Base-by-base conservation (phyloP, 2,888 invertebrate species). In the Geophilus truncorum region DNA sequence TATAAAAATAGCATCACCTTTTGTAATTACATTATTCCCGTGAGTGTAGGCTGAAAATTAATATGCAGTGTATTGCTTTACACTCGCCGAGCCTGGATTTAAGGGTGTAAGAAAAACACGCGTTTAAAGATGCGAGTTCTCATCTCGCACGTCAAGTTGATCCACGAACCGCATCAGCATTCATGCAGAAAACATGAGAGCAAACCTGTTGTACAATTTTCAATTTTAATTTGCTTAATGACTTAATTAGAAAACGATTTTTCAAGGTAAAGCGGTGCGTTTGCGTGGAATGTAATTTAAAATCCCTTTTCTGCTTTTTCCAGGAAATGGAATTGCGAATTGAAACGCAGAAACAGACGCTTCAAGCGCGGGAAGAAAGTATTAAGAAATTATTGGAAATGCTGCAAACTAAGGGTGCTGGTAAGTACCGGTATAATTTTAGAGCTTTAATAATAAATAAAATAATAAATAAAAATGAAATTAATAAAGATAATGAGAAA, bases 351-450 rank as follows among this genome's bases (percentile, higher is more conserved):
- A 98, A 98, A 88, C 97, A 98, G 89, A 98, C 98, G 76, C 90
- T 98, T 84, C 93, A 94, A 86, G 96, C 98, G 77, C 91, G 98
- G 85, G 98, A 98, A 89, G 98, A 98, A 87, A 97, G 97, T 88
- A 98, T 98, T 87, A 98, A 98, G 90, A 98, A 97, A 89, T 91
- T 98, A 85, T 91, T 98, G 86, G 98, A 98, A 90, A 97, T 98
- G 97, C 91, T 98, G 82, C 97, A 98, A 88, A 96, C 94, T 87
- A 97, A 96, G 90, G 96, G 96, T 88, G 94, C 96, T 91, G 95
- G 96, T 95, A n/a, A n/a, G n/a, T n/a, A n/a, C n/a, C 90, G 91
- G 94, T 89, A 40, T 12, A 7, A 36, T 21, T 45, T n/a, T 7
- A 34, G 34, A 7, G 34, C 7, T 18, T 57, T 57, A 57, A 15